Evolutionary conservation across 2,113 vertebrate species (phyloP).

Genomic region (Actenoides hombroni): DNA sequence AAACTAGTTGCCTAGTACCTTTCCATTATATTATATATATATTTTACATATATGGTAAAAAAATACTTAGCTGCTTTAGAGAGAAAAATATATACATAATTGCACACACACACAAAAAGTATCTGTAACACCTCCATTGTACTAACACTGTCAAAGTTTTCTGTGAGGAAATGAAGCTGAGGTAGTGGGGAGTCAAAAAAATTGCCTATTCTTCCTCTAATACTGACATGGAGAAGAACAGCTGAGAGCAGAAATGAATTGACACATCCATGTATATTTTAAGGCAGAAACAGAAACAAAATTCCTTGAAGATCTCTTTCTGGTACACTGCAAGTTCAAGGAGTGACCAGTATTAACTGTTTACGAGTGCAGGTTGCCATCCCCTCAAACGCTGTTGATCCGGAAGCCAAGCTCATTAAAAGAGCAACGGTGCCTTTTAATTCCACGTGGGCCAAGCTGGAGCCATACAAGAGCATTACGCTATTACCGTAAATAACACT

Average conservation of each 20-base stretch:
- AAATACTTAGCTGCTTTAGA: background rate
- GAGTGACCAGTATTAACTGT: background rate
- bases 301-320: background rate
- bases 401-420: background rate
- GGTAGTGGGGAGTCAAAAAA: background rate
- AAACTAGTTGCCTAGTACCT: background rate
- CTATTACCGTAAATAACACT: conserved; percentile 44
- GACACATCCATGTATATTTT: fast-evolving
- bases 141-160: background rate
- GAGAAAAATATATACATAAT: background rate
- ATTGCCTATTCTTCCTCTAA: background rate
- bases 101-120: background rate
- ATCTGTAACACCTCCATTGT: background rate
- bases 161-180: background rate
- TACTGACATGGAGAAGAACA: background rate
- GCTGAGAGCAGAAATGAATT: background rate
- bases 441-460: background rate
- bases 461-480: background rate
- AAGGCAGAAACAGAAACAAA: background rate
- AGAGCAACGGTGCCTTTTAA: background rate
- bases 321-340: background rate
- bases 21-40: background rate
- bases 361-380: background rate
- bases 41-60: background rate
- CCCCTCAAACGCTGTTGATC: background rate